Percentiles rank a stretch among this genome's conserved stretches.
phyloP scores from a whole-genome alignment of 2,888 invertebrate genomes.

The Mimumesa dahlbomi region DNA sequence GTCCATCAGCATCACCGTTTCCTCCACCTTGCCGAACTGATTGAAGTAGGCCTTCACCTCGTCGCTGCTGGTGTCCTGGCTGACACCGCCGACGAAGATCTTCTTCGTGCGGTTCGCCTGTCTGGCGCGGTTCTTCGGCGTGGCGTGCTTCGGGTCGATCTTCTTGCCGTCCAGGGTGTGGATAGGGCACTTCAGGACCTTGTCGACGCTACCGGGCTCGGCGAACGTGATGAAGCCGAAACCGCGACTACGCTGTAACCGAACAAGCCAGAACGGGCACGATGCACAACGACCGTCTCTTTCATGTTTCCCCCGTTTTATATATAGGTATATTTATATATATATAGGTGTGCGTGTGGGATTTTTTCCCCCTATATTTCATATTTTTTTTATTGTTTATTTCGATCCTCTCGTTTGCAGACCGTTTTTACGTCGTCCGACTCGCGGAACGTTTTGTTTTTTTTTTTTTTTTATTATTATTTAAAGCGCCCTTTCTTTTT shows the following conservation, averaged over 20 bases:
- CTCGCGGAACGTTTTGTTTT: too few relatives aligned
- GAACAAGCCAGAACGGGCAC: slow-evolving; percentile 68
- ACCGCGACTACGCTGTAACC: slow-evolving; percentile 93
- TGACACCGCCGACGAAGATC: slow-evolving; percentile 95
- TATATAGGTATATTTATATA: background rate
- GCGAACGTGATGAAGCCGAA: slow-evolving; percentile 97
- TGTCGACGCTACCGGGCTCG: slow-evolving; percentile 94
- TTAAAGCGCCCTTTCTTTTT: too few relatives aligned
- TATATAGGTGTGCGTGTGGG: too few relatives aligned
- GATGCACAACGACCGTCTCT: slow-evolving; percentile 66
- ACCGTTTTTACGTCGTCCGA: too few relatives aligned
- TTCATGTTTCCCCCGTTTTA: slow-evolving; percentile 20
- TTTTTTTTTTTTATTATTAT: too few relatives aligned
- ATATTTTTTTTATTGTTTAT: background rate
- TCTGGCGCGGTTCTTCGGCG: slow-evolving; percentile 93
- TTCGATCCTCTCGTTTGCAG: too few relatives aligned
- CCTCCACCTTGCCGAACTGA: slow-evolving; percentile 94
- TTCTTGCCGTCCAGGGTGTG: slow-evolving; percentile 96
- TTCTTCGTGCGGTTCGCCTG: slow-evolving; percentile 94
- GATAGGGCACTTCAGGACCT: slow-evolving; percentile 93
- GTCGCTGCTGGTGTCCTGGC: slow-evolving; percentile 94
- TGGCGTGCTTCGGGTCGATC: slow-evolving; percentile 96
- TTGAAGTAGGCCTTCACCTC: slow-evolving; percentile 95
- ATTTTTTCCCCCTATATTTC: slow-evolving; percentile 2
- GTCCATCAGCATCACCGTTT: slow-evolving; percentile 96